Base-by-base conservation (phyloP, 2,797 vertebrate species). In the Clamator glandarius region DNA sequence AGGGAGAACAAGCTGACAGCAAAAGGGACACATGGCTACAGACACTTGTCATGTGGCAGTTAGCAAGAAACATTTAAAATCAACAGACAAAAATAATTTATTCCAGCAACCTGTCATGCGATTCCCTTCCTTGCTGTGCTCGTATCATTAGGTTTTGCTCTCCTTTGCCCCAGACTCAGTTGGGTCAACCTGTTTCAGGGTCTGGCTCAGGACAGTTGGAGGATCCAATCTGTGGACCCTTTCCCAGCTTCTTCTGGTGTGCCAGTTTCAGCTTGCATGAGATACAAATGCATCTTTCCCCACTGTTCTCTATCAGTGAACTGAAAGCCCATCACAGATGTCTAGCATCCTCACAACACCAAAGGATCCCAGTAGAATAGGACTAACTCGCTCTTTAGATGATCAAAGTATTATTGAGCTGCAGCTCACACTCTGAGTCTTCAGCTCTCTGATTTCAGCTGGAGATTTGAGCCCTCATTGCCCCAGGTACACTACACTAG, bases 1-100 rank as follows among this genome's bases (percentile, higher is more conserved):
- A 93, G 88, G 90, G 78, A 96, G 81, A 88, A 96, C 95, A 96
- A 94, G 92, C 89, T 90, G 94, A 96, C 96, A 96, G 95, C 81
- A 95, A 93, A 92, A 93, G 92, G 91, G 72, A 96, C 94, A 93
- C 91, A 96, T 61, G 83, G 95, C 92, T 95, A 95, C 95, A 95
- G 91, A 96, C 94, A 96, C 31, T 87, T 75, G 72, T 95, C 91
- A 95, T 95, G 86, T 94, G 91, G 95, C 90, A 96, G 90, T 96
- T 95, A 94, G 95, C 91, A 96, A 95, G 91, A 84, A 92, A 95
- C 92, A 96, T 29, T 92, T 74, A 96, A 94, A 96, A 90, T 90
- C 91, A 96, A 94, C 87, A 96, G 75, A 96, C 80, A 93, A 92
- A 92, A 92, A 62, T 41, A 82, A 94, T 73, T 84, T 33, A 79